Evolutionary conservation across 2,797 vertebrate species (phyloP), one percentile per base, ranked within the genome.

Genomic region (Cyclura pinguis): DNA sequence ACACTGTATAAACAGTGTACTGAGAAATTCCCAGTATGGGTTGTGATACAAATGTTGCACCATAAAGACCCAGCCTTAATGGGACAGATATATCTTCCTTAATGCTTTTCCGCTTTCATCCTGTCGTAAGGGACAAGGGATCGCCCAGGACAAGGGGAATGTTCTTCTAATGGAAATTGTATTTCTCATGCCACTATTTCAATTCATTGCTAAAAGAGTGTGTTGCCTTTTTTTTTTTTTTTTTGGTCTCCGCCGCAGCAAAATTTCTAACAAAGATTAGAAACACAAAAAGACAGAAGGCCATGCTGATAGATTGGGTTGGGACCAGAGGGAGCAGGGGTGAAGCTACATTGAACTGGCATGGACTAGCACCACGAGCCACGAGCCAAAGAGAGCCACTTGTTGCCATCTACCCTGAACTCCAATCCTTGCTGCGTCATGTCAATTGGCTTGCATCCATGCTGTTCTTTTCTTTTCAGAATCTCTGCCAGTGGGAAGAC

Each of bases 11-110:
- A 94, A 92, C 84, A 91, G 73, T 6, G 13, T 0, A 0, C 6
- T 18, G 32, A 86, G 80, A 32, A 88, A 93, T 94, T 92, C 80
- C 85, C 91, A 57, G 59, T 73, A 89, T 62, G 80, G 35, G 81
- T 81, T 62, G 89, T 35, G 42, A 89, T 62, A 84, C 89, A 92
- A 92, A 92, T 64, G 90, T 50, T 74, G 84, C 50, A 77, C 89
- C 93, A 90, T 95, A 95, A 95, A 94, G 92, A 83, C 92, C 89
- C 76, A 91, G 92, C 88, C 67, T 76, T 82, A 93, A 93, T 88
- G 50, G 92, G 91, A 96, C 91, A 82, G 59, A 95, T 93, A 80
- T 14, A 35, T 64, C 91, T 94, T 94, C 92, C 92, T 91, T 69
- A 95, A 94, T 35, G 88, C 47, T 84, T 92, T 92, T 91, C 50